These are phyloP conservation scores for Muntiacus muntjak DNA, from an alignment of 2,113 vertebrate genomes.

Conservation along the genomic window DNA sequence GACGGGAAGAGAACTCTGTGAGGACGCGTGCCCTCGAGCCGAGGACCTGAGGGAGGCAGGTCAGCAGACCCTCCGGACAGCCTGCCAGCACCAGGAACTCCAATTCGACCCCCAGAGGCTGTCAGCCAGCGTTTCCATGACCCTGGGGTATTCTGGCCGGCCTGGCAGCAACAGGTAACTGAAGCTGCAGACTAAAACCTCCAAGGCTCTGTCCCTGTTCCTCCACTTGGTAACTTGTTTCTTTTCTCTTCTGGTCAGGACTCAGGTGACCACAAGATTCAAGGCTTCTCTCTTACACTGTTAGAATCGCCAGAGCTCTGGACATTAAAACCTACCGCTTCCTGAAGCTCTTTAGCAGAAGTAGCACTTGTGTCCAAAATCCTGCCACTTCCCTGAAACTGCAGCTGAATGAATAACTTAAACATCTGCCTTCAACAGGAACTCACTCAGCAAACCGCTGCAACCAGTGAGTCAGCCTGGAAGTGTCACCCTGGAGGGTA, in stretches of 20 bases:
- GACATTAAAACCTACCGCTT: background rate
- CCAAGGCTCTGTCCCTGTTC: background rate
- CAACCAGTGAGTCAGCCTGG: slow-evolving; percentile 13
- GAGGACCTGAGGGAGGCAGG: background rate
- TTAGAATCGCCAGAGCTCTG: background rate
- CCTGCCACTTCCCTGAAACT: background rate
- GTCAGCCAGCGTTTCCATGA: background rate
- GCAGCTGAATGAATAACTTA: slow-evolving; percentile 5
- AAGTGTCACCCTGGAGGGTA: background rate
- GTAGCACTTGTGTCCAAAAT: background rate
- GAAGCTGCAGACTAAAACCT: background rate
- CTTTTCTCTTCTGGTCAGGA: background rate
- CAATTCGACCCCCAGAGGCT: background rate
- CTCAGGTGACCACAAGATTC: background rate
- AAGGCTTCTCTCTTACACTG: background rate
- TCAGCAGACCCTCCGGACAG: background rate
- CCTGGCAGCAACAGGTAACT: background rate
- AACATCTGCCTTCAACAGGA: slow-evolving; percentile 17
- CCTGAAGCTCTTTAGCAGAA: background rate
- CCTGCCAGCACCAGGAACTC: background rate
- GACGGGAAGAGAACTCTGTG: background rate
- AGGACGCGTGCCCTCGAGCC: background rate
- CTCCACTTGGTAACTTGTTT: background rate
- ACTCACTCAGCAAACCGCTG: background rate
- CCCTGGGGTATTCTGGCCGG: background rate